Percentiles rank a stretch among this genome's conserved stretches.
These are phyloP conservation scores for Catocala fraxini DNA, from an alignment of 2,888 invertebrate species.

Conservation along the genomic window DNA sequence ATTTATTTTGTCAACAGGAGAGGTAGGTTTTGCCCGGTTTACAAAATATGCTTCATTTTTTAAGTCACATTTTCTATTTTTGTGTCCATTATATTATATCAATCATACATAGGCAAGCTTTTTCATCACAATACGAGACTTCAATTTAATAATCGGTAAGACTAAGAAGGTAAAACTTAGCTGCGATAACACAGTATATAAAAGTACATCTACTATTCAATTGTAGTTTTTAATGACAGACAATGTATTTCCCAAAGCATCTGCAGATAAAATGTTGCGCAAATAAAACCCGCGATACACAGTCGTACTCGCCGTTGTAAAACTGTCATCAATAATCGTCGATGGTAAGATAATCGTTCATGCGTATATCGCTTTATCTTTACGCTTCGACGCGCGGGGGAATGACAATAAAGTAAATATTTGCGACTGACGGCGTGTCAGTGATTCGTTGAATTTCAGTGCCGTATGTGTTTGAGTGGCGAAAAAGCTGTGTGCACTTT, in stretches of 20 bases:
- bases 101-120: too few relatives aligned
- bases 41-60: too few relatives aligned
- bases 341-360: slow-evolving; percentile 22
- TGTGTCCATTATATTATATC: too few relatives aligned
- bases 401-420: slow-evolving; percentile 16
- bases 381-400: slow-evolving; percentile 23
- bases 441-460: neutral
- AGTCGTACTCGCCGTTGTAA: slow-evolving; percentile 6
- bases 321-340: slow-evolving; percentile 33
- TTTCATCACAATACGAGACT: too few relatives aligned
- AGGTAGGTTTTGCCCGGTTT: too few relatives aligned
- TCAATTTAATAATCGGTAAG: too few relatives aligned
- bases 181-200: slow-evolving; percentile 3
- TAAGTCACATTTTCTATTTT: too few relatives aligned
- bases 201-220: too few relatives aligned
- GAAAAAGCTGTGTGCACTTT: neutral
- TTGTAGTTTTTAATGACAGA: too few relatives aligned
- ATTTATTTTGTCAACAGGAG: too few relatives aligned
- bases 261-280: neutral
- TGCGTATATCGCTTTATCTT: slow-evolving; percentile 44
- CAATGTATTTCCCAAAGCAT: too few relatives aligned
- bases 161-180: too few relatives aligned
- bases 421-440: slow-evolving; percentile 9
- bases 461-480: neutral
- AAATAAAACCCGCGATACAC: slow-evolving; percentile 18